These are phyloP conservation scores for Cataglyphis albicans DNA, from an alignment of 2,888 invertebrate species.

Conservation along the genomic window DNA sequence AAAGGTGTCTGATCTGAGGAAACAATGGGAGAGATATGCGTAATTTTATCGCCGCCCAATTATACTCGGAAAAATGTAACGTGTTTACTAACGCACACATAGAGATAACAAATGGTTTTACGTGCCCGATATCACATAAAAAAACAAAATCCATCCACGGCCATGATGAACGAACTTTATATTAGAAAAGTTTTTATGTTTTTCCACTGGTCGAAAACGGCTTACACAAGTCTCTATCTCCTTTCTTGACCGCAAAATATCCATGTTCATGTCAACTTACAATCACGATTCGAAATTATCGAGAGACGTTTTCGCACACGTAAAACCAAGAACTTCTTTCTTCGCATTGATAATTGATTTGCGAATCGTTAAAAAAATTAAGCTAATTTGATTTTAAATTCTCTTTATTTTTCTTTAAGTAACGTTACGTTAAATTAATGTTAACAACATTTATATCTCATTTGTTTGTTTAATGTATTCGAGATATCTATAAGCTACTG, in stretches of 20 bases:
- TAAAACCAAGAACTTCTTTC: not conserved
- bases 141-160: conserved; percentile 74
- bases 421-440: not conserved
- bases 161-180: conserved; percentile 80
- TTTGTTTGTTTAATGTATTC: not conserved
- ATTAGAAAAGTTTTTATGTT: conserved; percentile 82
- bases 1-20: not conserved
- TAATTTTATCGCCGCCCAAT: not conserved
- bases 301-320: not conserved
- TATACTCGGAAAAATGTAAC: conserved; percentile 21
- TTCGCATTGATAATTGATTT: not conserved
- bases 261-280: not conserved
- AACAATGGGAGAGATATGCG: not conserved
- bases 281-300: not conserved
- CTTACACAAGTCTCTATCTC: conserved; percentile 66
- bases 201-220: conserved; percentile 70
- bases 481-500: not conserved
- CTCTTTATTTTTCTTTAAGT: not conserved
- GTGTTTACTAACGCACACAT: conserved; percentile 46
- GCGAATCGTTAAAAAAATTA: not conserved
- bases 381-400: not conserved
- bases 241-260: conserved; percentile 50
- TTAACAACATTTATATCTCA: no score
- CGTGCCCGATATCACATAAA: conserved; percentile 69
- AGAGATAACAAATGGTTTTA: conserved; percentile 55